phyloP scores from a whole-genome alignment of 2,888 invertebrate species.

The Pandemis cinnamomeana region DNA sequence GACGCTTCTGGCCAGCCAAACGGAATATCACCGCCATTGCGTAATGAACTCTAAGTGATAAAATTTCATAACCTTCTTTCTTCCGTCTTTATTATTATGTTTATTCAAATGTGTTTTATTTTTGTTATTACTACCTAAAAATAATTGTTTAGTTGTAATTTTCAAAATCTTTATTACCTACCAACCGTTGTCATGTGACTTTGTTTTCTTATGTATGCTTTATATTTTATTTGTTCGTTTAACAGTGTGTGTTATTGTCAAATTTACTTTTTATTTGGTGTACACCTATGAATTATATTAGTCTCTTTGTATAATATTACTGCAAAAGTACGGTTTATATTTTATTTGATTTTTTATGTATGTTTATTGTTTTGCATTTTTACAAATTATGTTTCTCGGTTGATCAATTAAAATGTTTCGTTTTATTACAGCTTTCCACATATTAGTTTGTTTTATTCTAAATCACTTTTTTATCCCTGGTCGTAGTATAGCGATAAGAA shows the following conservation, averaged over 20 bases:
- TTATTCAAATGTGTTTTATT: conserved; percentile 43
- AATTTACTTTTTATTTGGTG: conserved; percentile 16
- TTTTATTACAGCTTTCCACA: conserved; percentile 61
- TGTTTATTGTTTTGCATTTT: conserved; percentile 27
- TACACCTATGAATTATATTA: conserved; percentile 22
- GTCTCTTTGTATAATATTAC: background rate
- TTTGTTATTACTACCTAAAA: conserved; percentile 41
- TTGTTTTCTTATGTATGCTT: conserved; percentile 29
- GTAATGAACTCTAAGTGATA: conserved; percentile 70
- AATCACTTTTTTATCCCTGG: conserved; percentile 11
- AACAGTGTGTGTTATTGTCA: conserved; percentile 8
- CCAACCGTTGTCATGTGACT: conserved; percentile 18
- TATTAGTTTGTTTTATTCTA: conserved; percentile 62
- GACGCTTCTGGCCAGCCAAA: conserved; percentile 70
- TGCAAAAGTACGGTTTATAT: conserved; percentile 3
- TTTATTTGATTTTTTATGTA: conserved; percentile 27
- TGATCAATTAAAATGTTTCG: conserved; percentile 7
- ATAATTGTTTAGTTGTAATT: conserved; percentile 35
- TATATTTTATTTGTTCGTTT: conserved; percentile 14
- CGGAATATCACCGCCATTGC: conserved; percentile 59
- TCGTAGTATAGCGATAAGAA: background rate
- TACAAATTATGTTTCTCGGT: conserved; percentile 20
- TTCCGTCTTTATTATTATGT: conserved; percentile 44
- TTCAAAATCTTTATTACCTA: background rate
- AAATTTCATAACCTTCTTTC: conserved; percentile 42